Base-by-base conservation (phyloP, 1,140 invertebrate species). In the Drosophila cardini region DNA sequence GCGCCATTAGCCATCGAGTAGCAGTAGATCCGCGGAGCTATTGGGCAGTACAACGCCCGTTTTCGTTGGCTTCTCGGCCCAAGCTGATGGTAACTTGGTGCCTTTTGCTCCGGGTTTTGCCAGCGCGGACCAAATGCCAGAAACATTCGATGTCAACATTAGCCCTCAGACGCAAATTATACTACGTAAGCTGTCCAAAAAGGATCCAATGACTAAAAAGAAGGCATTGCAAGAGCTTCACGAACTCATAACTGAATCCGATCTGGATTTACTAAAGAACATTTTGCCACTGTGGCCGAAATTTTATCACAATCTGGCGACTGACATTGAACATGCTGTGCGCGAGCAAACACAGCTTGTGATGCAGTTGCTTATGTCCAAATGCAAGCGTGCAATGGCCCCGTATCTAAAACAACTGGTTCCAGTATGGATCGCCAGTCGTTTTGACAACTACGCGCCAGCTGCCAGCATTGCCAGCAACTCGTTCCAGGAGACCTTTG, bases 161-260 rank as follows among this genome's bases (percentile, higher is more conserved):
- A 94, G 94, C 82, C 92, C 93, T 13, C 93, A 93, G 80, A 94
- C 95, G 82, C 94, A 95, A 79, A 81, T 96, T 6, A 93, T 95
- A 30, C 91, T 96, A 13, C 95, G 95, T 64, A 96, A 96, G 93
- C 94, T 98, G 92, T 94, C 94, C 18, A 98, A 98, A 91, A 97
- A 96, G 91, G 97, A 98, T 94, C 92, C 94, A 3, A 95, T 95
- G 1, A 98, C 97, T 4, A 98, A 97, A 92, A 94, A 96, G 36
- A 98, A 98, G 95, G 96, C 96, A 4, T 90, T 97, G 15, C 95
- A 97, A 93, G 96, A 98, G 92, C 96, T 97, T 90, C 92, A 93
- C 38, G 93, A 94, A 5, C 80, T 96, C 3, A 95, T 96, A 71
- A 93, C 93, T 78, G 93, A 94, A 69, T 93, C 94, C 34, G 93